These are phyloP conservation scores for Glareola pratincola DNA, from an alignment of 2,113 vertebrate genomes.

Conservation along the genomic window DNA sequence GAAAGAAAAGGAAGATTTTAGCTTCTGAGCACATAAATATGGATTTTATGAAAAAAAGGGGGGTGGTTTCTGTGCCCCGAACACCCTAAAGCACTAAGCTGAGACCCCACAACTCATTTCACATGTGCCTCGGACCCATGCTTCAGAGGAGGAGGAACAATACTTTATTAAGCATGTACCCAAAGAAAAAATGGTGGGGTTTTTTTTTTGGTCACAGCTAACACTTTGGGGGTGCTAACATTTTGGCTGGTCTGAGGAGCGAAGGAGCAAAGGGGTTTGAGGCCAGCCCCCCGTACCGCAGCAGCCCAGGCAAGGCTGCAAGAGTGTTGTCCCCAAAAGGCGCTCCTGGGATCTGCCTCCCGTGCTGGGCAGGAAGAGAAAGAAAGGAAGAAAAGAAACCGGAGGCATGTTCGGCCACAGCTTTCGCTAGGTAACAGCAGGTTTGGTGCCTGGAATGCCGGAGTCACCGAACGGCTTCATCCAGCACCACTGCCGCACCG, in stretches of 20 bases:
- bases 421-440: slow-evolving; percentile 83
- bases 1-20: neutral
- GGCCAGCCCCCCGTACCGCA: slow-evolving; percentile 72
- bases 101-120: slow-evolving; percentile 50
- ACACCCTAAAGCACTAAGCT: neutral
- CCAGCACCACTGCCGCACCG: slow-evolving; percentile 27
- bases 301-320: slow-evolving; percentile 70
- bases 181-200: neutral
- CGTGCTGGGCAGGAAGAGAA: neutral
- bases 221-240: neutral
- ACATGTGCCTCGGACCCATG: neutral
- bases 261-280: slow-evolving; percentile 75
- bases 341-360: slow-evolving; percentile 47
- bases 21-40: neutral
- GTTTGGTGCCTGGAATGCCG: slow-evolving; percentile 82
- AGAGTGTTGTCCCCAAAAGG: slow-evolving; percentile 67
- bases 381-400: slow-evolving; percentile 51
- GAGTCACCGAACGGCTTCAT: slow-evolving; percentile 58
- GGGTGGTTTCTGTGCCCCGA: neutral
- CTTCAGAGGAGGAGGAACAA: neutral
- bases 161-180: neutral
- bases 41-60: slow-evolving; percentile 1
- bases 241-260: neutral
- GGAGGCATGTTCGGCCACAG: neutral
- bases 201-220: neutral